phyloP scores from a whole-genome alignment of 1,140 invertebrate genomes.

The Drosophila cardini region DNA sequence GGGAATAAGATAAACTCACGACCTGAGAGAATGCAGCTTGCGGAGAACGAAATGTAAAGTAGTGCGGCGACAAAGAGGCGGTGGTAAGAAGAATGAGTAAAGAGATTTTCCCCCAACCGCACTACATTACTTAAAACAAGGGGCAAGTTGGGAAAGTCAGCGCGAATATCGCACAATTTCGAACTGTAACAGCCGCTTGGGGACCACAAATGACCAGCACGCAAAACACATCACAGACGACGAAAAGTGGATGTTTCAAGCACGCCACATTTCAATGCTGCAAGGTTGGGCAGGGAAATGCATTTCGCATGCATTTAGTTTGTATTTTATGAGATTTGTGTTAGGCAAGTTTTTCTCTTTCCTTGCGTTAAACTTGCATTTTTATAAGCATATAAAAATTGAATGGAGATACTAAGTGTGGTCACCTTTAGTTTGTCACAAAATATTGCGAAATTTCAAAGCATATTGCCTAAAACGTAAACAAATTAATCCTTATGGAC shows the following conservation, averaged over 20 bases:
- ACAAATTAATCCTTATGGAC: too few species aligned
- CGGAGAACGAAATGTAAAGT: constrained; percentile 7
- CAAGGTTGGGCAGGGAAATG: background rate
- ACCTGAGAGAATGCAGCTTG: background rate
- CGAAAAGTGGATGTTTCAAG: constrained; percentile 13
- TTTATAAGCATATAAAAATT: constrained; percentile 66
- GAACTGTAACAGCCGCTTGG: constrained; percentile 44
- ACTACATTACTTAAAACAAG: constrained; percentile 44
- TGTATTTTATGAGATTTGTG: constrained; percentile 80
- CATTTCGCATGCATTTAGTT: constrained; percentile 77
- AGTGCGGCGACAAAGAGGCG: constrained; percentile 16
- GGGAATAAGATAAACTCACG: background rate
- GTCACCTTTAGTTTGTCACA: constrained; percentile 3
- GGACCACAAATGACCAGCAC: constrained; percentile 63
- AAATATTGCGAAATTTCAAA: constrained; percentile 18
- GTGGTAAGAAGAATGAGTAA: constrained; percentile 47
- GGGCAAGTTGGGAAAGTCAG: constrained; percentile 46
- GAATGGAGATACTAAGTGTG: background rate
- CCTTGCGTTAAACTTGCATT: constrained; percentile 64
- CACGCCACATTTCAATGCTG: background rate
- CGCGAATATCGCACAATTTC: constrained; percentile 63
- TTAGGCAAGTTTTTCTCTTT: constrained; percentile 6
- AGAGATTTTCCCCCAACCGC: constrained; percentile 33
- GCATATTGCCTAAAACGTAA: background rate
- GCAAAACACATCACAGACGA: constrained; percentile 36